Conservation (phyloP, 2,113 vertebrate species). For the Anguilla japonica region DNA sequence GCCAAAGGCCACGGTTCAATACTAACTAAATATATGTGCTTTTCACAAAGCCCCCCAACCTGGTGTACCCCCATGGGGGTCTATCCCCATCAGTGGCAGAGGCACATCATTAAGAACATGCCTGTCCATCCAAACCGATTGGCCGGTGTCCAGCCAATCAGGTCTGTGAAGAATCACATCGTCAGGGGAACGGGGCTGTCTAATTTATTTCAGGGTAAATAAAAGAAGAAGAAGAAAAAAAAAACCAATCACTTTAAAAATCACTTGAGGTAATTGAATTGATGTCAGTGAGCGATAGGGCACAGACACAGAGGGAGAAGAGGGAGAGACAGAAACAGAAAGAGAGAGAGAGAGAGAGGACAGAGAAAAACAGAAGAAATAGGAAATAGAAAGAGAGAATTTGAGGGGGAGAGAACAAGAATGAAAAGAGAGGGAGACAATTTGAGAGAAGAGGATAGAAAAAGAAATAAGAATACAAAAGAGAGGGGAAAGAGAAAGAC, state of each 20-base stretch:
- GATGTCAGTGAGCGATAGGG: conserved; percentile 16
- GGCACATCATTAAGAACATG: not conserved
- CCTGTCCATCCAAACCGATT: not conserved
- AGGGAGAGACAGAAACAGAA: conserved; percentile 41
- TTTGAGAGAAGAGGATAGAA: no score
- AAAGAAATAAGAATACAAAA: no score
- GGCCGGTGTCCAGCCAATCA: not conserved
- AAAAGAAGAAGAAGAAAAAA: not conserved
- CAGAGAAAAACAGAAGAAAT: conserved; percentile 14
- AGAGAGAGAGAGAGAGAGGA: conserved; percentile 23
- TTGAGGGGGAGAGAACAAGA: conserved; percentile 37
- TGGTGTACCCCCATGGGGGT: not conserved
- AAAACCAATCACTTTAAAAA: conserved; percentile 26
- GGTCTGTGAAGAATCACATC: conserved; percentile 6
- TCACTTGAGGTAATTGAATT: conserved; percentile 26
- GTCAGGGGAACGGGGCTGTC: conserved; percentile 9
- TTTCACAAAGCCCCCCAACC: not conserved
- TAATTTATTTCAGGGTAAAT: conserved; percentile 6
- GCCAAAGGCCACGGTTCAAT: not conserved
- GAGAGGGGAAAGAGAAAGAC: not conserved
- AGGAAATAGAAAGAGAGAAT: not conserved
- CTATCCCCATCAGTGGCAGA: not conserved
- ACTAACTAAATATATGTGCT: not conserved
- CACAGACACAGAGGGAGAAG: not conserved
- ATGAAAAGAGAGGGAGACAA: not conserved